phyloP scores from a whole-genome alignment of 2,797 vertebrate genomes.

The Menidia menidia region DNA sequence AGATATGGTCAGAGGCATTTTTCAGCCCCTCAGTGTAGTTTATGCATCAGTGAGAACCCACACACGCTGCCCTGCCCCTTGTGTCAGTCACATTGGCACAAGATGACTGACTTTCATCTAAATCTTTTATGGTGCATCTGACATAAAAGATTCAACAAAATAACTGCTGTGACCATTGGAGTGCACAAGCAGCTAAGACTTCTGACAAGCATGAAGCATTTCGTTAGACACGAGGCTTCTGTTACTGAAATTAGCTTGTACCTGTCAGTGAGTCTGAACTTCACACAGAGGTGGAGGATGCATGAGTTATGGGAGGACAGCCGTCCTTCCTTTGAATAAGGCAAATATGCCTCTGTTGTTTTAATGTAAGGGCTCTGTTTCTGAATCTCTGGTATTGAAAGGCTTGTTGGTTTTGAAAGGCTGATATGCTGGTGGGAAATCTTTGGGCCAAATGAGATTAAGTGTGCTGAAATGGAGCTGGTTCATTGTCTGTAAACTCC shows the following conservation, averaged over 20 bases:
- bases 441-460: constrained; percentile 68
- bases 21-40: constrained; percentile 57
- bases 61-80: constrained; percentile 51
- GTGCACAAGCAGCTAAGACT: constrained; percentile 40
- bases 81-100: constrained; percentile 61
- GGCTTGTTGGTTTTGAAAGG: constrained; percentile 24
- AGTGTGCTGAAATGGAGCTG: constrained; percentile 54
- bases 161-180: constrained; percentile 29
- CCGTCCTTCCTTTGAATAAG: constrained; percentile 28
- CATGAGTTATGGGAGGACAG: constrained; percentile 22
- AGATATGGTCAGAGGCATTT: constrained; percentile 49
- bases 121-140: constrained; percentile 47
- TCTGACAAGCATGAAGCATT: constrained; percentile 39
- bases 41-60: constrained; percentile 61
- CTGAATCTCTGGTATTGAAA: constrained; percentile 12
- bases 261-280: constrained; percentile 31
- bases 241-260: constrained; percentile 23
- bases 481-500: constrained; percentile 61
- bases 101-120: constrained; percentile 50
- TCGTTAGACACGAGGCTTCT: constrained; percentile 25
- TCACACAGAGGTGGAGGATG: constrained; percentile 22
- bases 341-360: constrained; percentile 26
- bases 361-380: constrained; percentile 25
- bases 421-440: constrained; percentile 32
- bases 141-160: constrained; percentile 49